These are phyloP conservation scores for Epinephelus cyanopodus DNA, from an alignment of 2,113 vertebrate species.

Conservation along the genomic window DNA sequence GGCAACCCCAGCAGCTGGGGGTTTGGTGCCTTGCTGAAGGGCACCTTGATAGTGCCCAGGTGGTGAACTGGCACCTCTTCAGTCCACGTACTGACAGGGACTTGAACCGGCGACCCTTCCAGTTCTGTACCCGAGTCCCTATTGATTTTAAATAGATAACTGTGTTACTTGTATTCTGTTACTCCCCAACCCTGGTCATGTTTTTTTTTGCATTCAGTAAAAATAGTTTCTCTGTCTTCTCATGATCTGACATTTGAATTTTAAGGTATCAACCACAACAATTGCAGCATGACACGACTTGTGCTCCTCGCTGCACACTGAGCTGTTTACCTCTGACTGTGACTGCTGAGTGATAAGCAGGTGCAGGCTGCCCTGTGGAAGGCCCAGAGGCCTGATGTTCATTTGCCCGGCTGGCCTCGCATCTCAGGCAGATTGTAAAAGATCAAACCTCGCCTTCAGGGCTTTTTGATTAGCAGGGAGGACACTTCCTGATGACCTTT, in stretches of 20 bases:
- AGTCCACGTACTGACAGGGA: too few relatives aligned
- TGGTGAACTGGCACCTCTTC: too few relatives aligned
- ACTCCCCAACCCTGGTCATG: too few relatives aligned
- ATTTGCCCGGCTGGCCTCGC: constrained; percentile 40
- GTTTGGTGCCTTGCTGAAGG: too few relatives aligned
- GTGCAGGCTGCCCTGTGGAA: constrained; percentile 38
- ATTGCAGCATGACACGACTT: background rate
- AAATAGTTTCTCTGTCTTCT: background rate
- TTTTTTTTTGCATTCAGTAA: background rate
- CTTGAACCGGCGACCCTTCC: too few relatives aligned
- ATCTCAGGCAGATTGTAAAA: constrained; percentile 62
- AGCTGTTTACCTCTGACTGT: constrained; percentile 35
- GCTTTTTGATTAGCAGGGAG: constrained; percentile 63
- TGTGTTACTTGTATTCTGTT: too few relatives aligned
- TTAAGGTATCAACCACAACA: background rate
- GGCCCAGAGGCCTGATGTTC: constrained; percentile 14
- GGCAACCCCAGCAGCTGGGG: too few relatives aligned
- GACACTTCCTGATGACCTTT: constrained; percentile 58
- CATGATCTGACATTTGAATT: background rate
- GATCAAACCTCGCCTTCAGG: constrained; percentile 64
- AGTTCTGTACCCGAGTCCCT: fast-evolving
- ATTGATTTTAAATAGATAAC: too few relatives aligned
- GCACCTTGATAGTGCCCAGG: too few relatives aligned
- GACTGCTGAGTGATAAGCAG: constrained; percentile 63
- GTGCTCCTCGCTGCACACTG: background rate